Evolutionary conservation across 2,113 vertebrate genomes (phyloP).

Genomic region (Hucho hucho): DNA sequence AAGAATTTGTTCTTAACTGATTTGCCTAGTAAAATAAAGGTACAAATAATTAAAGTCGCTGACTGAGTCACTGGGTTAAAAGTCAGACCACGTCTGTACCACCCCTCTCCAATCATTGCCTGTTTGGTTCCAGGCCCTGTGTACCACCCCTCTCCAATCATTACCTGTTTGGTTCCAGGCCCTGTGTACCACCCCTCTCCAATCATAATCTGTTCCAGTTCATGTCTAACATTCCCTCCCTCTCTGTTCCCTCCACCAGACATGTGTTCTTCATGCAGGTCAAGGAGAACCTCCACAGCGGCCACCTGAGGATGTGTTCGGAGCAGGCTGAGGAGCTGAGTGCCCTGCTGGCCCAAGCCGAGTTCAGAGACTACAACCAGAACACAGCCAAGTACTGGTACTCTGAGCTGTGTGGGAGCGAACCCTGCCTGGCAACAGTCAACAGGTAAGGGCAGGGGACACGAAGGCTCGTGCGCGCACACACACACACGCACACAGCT

Average conservation of each 20-base stretch:
- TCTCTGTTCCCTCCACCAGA: slow-evolving; percentile 64
- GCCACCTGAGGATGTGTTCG: slow-evolving; percentile 86
- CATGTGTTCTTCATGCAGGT: slow-evolving; percentile 95
- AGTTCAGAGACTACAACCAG: slow-evolving; percentile 96
- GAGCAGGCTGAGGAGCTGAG: slow-evolving; percentile 91
- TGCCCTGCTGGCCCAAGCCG: slow-evolving; percentile 89
- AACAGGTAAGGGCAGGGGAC: slow-evolving; percentile 61
- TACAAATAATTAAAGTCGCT: no score
- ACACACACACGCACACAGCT: no score
- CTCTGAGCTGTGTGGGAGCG: slow-evolving; percentile 85
- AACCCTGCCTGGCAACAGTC: slow-evolving; percentile 73
- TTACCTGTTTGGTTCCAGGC: not conserved
- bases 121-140: no score
- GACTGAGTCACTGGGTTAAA: slow-evolving; percentile 11
- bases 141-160: no score
- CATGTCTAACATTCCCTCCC: not conserved
- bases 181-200: slow-evolving; percentile 28
- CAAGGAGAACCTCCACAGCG: slow-evolving; percentile 91
- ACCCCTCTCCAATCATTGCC: no score
- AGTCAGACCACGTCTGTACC: slow-evolving; percentile 17
- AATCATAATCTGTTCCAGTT: no score
- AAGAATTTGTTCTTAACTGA: no score
- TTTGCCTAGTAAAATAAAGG: no score
- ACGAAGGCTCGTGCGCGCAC: no score
- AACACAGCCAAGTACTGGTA: slow-evolving; percentile 96